phyloP scores from a whole-genome alignment of 2,113 vertebrate genomes.

The Paralichthys olivaceus region DNA sequence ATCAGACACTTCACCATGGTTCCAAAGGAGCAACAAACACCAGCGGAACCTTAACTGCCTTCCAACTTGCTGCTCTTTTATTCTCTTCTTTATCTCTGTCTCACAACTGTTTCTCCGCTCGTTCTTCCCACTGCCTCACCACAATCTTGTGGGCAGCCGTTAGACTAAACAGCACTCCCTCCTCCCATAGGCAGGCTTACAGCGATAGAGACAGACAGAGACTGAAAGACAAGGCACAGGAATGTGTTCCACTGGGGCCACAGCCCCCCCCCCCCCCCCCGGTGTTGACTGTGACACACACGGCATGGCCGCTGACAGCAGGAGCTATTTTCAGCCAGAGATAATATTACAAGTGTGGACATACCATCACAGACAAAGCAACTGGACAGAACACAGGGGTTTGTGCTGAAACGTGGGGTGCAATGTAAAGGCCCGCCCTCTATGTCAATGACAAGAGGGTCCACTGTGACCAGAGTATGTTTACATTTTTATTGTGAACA shows the following conservation, averaged over 20 bases:
- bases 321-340: constrained; percentile 78
- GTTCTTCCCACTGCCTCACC: constrained; percentile 6
- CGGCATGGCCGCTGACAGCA: constrained; percentile 64
- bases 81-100: neutral
- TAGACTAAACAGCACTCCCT: constrained; percentile 4
- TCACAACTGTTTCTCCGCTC: neutral
- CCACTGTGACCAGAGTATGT: neutral
- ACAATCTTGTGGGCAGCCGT: neutral
- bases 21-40: neutral
- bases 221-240: constrained; percentile 62
- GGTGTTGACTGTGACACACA: constrained; percentile 64
- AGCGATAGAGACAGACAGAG: constrained; percentile 26
- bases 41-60: neutral
- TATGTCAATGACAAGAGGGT: constrained; percentile 1
- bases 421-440: too few species aligned
- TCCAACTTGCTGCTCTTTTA: neutral
- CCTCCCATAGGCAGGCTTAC: constrained; percentile 18
- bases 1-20: constrained; percentile 94
- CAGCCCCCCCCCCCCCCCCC: constrained; percentile 43
- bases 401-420: constrained; percentile 34
- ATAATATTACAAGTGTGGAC: constrained; percentile 78
- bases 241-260: constrained; percentile 58
- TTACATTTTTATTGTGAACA: constrained; percentile 5
- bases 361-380: constrained; percentile 61
- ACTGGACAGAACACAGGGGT: constrained; percentile 55